Percentiles rank a stretch among this genome's conserved stretches.
These are phyloP conservation scores for Anser cygnoides DNA, from an alignment of 2,113 vertebrate species.

Conservation along the genomic window DNA sequence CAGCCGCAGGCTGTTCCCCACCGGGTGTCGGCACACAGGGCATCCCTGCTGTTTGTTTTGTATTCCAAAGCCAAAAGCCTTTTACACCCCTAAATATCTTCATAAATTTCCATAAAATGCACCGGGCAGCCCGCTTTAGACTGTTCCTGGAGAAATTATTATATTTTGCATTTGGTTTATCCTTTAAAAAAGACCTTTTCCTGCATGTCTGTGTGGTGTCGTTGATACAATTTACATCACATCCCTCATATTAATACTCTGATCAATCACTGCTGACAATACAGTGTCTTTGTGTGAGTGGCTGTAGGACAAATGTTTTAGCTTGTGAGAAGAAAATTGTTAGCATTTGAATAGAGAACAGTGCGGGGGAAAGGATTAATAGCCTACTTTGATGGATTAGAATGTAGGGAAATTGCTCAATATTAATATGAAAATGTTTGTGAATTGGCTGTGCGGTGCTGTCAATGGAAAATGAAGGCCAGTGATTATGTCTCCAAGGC, in stretches of 20 bases:
- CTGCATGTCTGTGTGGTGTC: conserved; percentile 80
- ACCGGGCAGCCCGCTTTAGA: conserved; percentile 15
- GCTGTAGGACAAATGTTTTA: conserved; percentile 93
- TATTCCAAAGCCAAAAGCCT: background rate
- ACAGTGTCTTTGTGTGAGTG: conserved; percentile 88
- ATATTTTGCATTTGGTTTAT: conserved; percentile 81
- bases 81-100: conserved; percentile 37
- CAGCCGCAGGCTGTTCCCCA: background rate
- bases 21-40: accelerated
- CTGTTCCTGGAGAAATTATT: conserved; percentile 73
- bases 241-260: conserved; percentile 87
- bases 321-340: conserved; percentile 87
- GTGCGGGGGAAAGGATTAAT: conserved; percentile 88
- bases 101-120: conserved; percentile 67
- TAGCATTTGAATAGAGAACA: conserved; percentile 94
- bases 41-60: background rate
- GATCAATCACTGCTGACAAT: conserved; percentile 96
- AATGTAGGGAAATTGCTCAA: conserved; percentile 97
- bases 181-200: conserved; percentile 80
- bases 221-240: conserved; percentile 84
- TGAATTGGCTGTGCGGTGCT: conserved; percentile 81
- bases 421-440: conserved; percentile 99
- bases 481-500: conserved; percentile 83
- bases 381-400: conserved; percentile 99
- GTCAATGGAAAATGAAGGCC: conserved; percentile 80